Evolutionary conservation across 1,140 invertebrate genomes (phyloP).

Genomic region (Rhopalosiphum padi): DNA sequence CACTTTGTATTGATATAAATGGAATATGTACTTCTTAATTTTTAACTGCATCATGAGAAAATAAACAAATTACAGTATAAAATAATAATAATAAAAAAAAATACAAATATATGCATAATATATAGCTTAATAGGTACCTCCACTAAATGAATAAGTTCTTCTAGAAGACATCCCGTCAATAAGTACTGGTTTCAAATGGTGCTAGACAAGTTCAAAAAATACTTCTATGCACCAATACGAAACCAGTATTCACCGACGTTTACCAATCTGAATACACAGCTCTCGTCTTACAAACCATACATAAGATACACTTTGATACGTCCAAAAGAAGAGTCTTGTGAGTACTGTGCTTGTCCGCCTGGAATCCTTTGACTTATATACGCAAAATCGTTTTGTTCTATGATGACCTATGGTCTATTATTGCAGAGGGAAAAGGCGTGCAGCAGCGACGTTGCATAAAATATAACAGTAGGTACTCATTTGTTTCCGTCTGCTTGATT

Average conservation of each 20-base stretch:
- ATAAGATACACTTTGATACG: not conserved
- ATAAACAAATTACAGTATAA: not conserved
- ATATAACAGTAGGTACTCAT: not conserved
- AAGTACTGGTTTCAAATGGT: slow-evolving; percentile 58
- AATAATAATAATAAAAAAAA: not conserved
- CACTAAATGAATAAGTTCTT: not conserved
- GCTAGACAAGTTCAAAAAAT: slow-evolving; percentile 36
- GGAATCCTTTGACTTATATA: slow-evolving; percentile 28
- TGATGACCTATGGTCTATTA: not conserved
- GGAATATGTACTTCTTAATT: not conserved
- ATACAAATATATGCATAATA: not conserved
- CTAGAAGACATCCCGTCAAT: not conserved
- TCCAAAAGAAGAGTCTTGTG: not conserved
- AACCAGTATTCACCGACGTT: slow-evolving; percentile 35
- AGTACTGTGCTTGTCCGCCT: not conserved
- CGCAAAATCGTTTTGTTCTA: not conserved
- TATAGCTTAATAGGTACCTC: not conserved
- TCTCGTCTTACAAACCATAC: not conserved
- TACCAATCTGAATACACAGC: not conserved
- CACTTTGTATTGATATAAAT: not conserved
- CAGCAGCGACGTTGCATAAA: not conserved
- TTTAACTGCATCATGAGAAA: not conserved
- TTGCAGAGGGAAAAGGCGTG: not conserved
- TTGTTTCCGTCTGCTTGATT: slow-evolving; percentile 34
- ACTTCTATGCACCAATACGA: slow-evolving; percentile 46